Percentiles rank a stretch among this genome's conserved stretches.
These are phyloP conservation scores for Dermolepida albohirtum DNA, from an alignment of 2,888 invertebrate genomes.

Conservation along the genomic window DNA sequence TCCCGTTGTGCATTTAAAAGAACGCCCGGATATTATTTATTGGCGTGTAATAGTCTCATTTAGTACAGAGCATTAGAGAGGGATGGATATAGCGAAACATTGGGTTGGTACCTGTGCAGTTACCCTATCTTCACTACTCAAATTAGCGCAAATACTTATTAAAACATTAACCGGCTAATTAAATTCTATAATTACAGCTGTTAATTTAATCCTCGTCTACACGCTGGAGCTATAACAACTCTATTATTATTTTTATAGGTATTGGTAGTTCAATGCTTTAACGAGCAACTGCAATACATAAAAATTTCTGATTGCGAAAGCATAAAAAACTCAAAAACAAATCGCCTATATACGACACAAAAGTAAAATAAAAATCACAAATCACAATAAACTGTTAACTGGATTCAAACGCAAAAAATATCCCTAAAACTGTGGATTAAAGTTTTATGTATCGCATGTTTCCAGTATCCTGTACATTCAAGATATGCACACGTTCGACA, in stretches of 20 bases:
- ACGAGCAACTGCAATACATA: slow-evolving; percentile 3
- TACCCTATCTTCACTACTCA: too few species aligned
- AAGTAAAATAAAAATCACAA: slow-evolving; percentile 23
- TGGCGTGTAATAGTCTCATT: too few species aligned
- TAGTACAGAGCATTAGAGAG: too few species aligned
- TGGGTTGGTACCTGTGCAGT: too few species aligned
- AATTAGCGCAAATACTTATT: too few species aligned
- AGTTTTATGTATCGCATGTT: slow-evolving; percentile 24
- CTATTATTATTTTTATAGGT: slow-evolving; percentile 14
- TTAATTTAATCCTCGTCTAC: too few species aligned
- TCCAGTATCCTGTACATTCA: slow-evolving; percentile 1
- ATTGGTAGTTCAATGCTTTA: neutral
- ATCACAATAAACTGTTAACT: slow-evolving; percentile 32
- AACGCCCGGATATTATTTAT: too few species aligned
- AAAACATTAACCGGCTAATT: too few species aligned
- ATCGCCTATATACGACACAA: slow-evolving; percentile 7
- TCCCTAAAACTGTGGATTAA: slow-evolving; percentile 25
- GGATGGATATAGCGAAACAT: too few species aligned
- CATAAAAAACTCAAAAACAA: neutral
- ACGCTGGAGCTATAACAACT: neutral
- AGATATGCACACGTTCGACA: slow-evolving; percentile 16
- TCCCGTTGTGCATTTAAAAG: too few species aligned
- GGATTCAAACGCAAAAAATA: neutral
- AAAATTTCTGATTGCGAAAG: slow-evolving; percentile 15
- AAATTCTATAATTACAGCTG: too few species aligned